These are phyloP conservation scores for Epistrophella euchroma DNA, from an alignment of 2,888 invertebrate genomes.

Conservation along the genomic window DNA sequence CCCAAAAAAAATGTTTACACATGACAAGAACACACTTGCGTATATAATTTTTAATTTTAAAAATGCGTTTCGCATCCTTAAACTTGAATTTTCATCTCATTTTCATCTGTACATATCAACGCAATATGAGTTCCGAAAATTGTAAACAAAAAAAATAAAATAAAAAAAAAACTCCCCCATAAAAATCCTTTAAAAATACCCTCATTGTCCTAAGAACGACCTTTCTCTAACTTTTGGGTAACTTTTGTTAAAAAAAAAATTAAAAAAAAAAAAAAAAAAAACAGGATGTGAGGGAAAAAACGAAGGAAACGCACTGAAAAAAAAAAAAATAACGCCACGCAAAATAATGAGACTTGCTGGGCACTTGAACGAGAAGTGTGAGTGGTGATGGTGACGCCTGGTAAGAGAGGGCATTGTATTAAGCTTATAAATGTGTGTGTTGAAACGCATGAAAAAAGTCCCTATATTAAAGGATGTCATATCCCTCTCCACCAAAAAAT, in stretches of 20 bases:
- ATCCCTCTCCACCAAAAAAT: conserved; percentile 30
- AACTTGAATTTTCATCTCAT: conserved; percentile 38
- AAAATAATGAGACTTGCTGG: conserved; percentile 56
- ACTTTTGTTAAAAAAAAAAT: conserved; percentile 21
- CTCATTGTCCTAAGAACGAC: conserved; percentile 61
- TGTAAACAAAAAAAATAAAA: conserved; percentile 16
- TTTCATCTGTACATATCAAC: not conserved
- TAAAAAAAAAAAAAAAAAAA: not conserved
- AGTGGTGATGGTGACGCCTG: conserved; percentile 30
- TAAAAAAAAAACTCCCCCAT: conserved; percentile 48
- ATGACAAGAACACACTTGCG: conserved; percentile 49
- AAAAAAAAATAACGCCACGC: conserved; percentile 23
- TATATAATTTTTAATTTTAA: conserved; percentile 52
- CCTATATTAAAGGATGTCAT: conserved; percentile 64
- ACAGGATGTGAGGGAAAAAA: conserved; percentile 9
- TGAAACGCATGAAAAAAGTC: conserved; percentile 42
- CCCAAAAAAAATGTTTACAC: conserved; percentile 1
- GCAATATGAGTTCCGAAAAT: conserved; percentile 17
- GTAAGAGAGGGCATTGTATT: conserved; percentile 41
- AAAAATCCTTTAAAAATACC: conserved; percentile 65
- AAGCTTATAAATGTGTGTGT: conserved; percentile 43
- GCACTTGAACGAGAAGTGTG: conserved; percentile 37
- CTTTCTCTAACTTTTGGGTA: conserved; percentile 51
- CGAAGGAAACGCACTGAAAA: conserved; percentile 42
- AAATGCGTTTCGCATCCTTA: conserved; percentile 55